Base-by-base conservation (phyloP, 2,888 invertebrate genomes). In the Stenodera caucasica region DNA sequence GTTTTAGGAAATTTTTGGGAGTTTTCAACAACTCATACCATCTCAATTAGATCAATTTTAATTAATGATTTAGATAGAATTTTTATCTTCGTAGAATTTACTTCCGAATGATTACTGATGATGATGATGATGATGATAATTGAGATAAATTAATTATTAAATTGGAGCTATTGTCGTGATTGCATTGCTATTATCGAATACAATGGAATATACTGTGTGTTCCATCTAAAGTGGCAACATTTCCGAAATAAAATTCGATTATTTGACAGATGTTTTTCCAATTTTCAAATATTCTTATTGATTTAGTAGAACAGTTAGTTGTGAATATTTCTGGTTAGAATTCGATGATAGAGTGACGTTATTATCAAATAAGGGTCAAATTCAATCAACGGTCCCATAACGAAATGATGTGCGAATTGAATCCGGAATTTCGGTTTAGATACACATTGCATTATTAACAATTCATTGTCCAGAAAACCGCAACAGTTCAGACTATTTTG, bases 21-120 rank as follows among this genome's bases (percentile, higher is more conserved):
- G 3, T 45, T 21, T 21, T n/a, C n/a, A n/a, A 45, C 21, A 45
- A 45, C 45, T 45, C 45, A 45, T 45, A 45, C 45, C 45, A 21
- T 45, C 37, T 40, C 18, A 21, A 45, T 45, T 21, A 26, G 7
- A 7, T 5, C 26, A n/a, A n/a, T n/a, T n/a, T n/a, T n/a, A n/a
- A n/a, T n/a, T n/a, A n/a, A n/a, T n/a, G n/a, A n/a, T n/a, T n/a
- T n/a, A n/a, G n/a, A n/a, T n/a, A n/a, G n/a, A n/a, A n/a, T n/a
- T n/a, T n/a, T n/a, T n/a, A n/a, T n/a, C n/a, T n/a, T n/a, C n/a
- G n/a, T n/a, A n/a, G n/a, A n/a, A n/a, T n/a, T n/a, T n/a, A n/a
- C n/a, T n/a, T n/a, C n/a, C n/a, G n/a, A n/a, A n/a, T n/a, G n/a
- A n/a, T n/a, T n/a, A n/a, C n/a, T n/a, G n/a, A n/a, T n/a, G n/a